Evolutionary conservation across 2,797 vertebrate genomes (phyloP).

Genomic region (Carcharodon carcharias): DNA sequence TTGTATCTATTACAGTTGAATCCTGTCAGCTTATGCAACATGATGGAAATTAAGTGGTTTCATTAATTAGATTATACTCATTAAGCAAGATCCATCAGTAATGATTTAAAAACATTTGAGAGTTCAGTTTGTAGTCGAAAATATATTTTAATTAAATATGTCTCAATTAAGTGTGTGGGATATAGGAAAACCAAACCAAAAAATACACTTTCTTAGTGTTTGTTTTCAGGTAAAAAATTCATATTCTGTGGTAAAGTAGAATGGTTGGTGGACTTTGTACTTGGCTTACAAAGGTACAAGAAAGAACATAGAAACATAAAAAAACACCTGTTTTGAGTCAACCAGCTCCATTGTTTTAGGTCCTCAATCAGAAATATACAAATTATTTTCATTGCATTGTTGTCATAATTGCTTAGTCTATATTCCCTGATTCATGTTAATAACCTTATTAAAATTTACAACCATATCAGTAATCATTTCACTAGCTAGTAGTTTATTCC

Average conservation of each 20-base stretch:
- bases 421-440: background rate
- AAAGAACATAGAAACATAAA: background rate
- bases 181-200: background rate
- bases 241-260: background rate
- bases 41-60: slow-evolving; percentile 32
- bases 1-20: slow-evolving; percentile 32
- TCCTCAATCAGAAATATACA: background rate
- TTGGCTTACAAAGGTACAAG: background rate
- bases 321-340: background rate
- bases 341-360: background rate
- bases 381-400: background rate
- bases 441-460: background rate
- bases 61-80: slow-evolving; percentile 24
- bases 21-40: slow-evolving; percentile 4
- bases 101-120: slow-evolving; percentile 15
- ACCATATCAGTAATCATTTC: background rate
- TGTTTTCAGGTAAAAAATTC: background rate
- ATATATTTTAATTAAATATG: slow-evolving; percentile 23
- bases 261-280: background rate
- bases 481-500: background rate
- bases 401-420: background rate
- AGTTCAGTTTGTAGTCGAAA: background rate
- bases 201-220: background rate
- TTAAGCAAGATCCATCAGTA: background rate
- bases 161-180: background rate